These are phyloP conservation scores for Drosophila pseudoananassae DNA, from an alignment of 1,140 invertebrate genomes.

Conservation along the genomic window DNA sequence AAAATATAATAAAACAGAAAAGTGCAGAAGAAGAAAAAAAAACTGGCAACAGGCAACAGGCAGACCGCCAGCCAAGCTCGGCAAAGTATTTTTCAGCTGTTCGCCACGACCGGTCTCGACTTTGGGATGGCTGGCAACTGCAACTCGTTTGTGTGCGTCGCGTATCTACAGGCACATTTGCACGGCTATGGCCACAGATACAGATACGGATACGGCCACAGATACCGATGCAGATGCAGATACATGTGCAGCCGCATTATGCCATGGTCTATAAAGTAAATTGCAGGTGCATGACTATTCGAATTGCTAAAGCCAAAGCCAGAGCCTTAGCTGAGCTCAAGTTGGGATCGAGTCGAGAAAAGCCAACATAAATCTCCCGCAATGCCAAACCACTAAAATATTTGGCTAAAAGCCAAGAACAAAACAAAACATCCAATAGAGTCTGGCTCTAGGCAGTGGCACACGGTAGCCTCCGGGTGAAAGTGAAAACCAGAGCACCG, in stretches of 20 bases:
- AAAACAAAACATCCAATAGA: constrained; percentile 10
- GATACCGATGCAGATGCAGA: constrained; percentile 35
- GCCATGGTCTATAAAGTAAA: constrained; percentile 84
- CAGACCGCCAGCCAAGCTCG: constrained; percentile 57
- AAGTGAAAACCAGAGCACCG: constrained; percentile 17
- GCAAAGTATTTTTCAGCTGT: constrained; percentile 74
- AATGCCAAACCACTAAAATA: constrained; percentile 46
- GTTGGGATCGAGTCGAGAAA: constrained; percentile 38
- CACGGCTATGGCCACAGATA: not conserved
- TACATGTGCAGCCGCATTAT: constrained; percentile 67
- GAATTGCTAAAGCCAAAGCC: constrained; percentile 53
- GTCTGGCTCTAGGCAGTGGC: not conserved
- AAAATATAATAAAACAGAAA: constrained; percentile 11
- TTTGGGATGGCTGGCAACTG: constrained; percentile 29
- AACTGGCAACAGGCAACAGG: constrained; percentile 25
- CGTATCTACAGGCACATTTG: constrained; percentile 9
- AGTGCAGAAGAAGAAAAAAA: constrained; percentile 8
- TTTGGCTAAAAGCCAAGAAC: constrained; percentile 13
- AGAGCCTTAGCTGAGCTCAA: constrained; percentile 14
- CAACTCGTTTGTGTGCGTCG: constrained; percentile 34
- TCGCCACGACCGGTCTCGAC: constrained; percentile 69
- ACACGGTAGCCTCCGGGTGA: constrained; percentile 17
- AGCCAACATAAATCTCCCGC: constrained; percentile 62
- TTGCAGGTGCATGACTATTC: constrained; percentile 84
- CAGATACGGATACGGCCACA: constrained; percentile 18